phyloP scores from a whole-genome alignment of 2,888 invertebrate genomes.

The Agriopis marginaria region DNA sequence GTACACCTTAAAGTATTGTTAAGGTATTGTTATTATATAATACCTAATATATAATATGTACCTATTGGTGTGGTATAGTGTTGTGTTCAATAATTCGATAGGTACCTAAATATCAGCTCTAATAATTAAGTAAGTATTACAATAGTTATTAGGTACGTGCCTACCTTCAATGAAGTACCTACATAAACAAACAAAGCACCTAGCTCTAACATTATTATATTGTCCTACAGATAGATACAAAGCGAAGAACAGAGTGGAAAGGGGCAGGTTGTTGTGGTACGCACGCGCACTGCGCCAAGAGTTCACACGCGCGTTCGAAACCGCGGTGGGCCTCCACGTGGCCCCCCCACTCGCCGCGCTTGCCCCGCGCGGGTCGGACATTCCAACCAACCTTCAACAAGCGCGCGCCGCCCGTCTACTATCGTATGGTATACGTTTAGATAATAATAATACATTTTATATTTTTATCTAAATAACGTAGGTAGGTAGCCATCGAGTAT shows the following conservation, averaged over 20 bases:
- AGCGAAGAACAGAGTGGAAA: slow-evolving; percentile 65
- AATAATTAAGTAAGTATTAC: no score
- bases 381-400: slow-evolving; percentile 75
- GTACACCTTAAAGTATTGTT: no score
- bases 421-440: slow-evolving; percentile 51
- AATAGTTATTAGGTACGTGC: neutral
- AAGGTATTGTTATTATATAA: no score
- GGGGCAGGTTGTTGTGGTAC: slow-evolving; percentile 69
- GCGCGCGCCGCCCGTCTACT: slow-evolving; percentile 69
- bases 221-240: slow-evolving; percentile 66
- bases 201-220: slow-evolving; percentile 68
- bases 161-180: neutral
- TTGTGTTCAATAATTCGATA: no score
- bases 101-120: no score
- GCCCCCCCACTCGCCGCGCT: slow-evolving; percentile 51
- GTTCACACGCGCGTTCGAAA: slow-evolving; percentile 82
- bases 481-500: slow-evolving; percentile 13
- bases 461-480: slow-evolving; percentile 17
- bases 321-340: slow-evolving; percentile 87
- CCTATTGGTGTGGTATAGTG: no score
- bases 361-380: slow-evolving; percentile 55
- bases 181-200: slow-evolving; percentile 45
- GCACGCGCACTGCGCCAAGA: slow-evolving; percentile 80
- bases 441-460: slow-evolving; percentile 32
- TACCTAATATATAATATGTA: no score